Conservation (phyloP, 92 coral and sea anemone species). For the Parazoanthus swiftii region DNA sequence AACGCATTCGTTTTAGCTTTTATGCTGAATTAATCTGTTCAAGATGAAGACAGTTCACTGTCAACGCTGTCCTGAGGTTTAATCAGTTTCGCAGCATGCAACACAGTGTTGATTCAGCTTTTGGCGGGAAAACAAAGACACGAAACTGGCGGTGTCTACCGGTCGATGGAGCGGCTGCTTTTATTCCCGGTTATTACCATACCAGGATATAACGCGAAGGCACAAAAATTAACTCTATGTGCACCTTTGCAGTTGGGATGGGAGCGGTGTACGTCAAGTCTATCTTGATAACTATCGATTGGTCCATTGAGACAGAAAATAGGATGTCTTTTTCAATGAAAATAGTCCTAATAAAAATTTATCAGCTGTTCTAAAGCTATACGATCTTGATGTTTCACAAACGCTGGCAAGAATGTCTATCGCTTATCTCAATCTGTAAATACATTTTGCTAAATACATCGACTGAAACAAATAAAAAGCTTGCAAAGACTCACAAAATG, state of each 20-base stretch:
- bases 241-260: not conserved
- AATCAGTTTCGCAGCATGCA: conserved; percentile 21
- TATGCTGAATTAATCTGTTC: not conserved
- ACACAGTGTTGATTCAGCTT: conserved; percentile 27
- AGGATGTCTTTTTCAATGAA: not conserved
- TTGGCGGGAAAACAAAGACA: conserved; percentile 46
- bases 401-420: not conserved
- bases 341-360: not conserved
- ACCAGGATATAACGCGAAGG: not conserved
- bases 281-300: not conserved
- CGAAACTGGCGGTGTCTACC: conserved; percentile 7
- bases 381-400: too few species aligned
- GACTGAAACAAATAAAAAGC: not conserved
- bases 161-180: conserved; percentile 9
- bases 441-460: not conserved
- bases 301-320: not conserved
- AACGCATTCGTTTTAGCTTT: not conserved
- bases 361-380: not conserved
- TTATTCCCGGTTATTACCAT: not conserved
- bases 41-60: not conserved
- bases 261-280: not conserved
- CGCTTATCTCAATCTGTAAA: not conserved
- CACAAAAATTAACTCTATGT: not conserved
- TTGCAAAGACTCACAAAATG: not conserved
- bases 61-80: not conserved